Base-by-base conservation (phyloP, 1,140 invertebrate genomes). In the Paramacrobiotus metropolitanus region DNA sequence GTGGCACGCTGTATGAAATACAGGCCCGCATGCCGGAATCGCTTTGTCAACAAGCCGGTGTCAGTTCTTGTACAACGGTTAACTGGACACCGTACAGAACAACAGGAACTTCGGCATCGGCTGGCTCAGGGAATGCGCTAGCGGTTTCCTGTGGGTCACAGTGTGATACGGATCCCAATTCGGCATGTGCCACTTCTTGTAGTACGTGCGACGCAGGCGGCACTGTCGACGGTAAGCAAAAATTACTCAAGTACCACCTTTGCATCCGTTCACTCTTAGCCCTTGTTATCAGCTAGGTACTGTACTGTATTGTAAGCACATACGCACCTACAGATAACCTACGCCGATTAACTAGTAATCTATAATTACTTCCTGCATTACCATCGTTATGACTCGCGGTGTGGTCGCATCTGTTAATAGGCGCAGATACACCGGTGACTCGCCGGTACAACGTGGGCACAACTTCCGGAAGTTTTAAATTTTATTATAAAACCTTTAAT, bases 361-460 rank as follows among this genome's bases (percentile, higher is more conserved):
- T n/a, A n/a, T n/a, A n/a, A n/a, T n/a, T n/a, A n/a, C n/a, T n/a
- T n/a, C n/a, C n/a, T n/a, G n/a, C n/a, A n/a, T n/a, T n/a, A n/a
- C n/a, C n/a, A n/a, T n/a, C n/a, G n/a, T n/a, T n/a, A n/a, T n/a
- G n/a, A n/a, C n/a, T n/a, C n/a, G n/a, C n/a, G n/a, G n/a, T n/a
- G n/a, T n/a, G n/a, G n/a, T n/a, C 60, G n/a, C 62, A 62, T 40
- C 3, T 18, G 30, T 60, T 62, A 3, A 61, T 61, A 24, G 62
- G 62, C 31, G 62, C 62, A 20, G 62, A 62, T 44, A 62, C 62
- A 18, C 62, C 62, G 18, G 62, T 62, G 61, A 62, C 62, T 30
- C 62, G 62, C 20, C 62, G 62, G n/a, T 62, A 62, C 30, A 62
- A 62, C 21, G 21, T 62, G 61, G 62, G 62, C 62, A 62, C 62